Conservation (phyloP, 2,888 invertebrate genomes). For the Dicranocentrus wangi region DNA sequence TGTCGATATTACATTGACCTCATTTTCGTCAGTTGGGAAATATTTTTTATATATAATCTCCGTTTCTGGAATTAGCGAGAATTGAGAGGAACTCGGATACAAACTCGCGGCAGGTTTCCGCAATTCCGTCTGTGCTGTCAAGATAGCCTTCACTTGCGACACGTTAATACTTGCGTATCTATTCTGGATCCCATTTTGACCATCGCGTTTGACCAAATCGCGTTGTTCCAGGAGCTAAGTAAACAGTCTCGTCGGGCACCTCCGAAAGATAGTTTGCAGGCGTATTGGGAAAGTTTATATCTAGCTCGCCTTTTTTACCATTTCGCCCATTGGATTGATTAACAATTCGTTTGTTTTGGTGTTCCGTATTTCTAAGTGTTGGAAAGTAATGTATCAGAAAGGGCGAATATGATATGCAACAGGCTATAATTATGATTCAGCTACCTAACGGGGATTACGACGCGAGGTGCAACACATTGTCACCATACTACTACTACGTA, state of each 20-base stretch:
- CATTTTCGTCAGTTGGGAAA: slow-evolving; percentile 28
- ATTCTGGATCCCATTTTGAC: not conserved
- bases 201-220: not conserved
- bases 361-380: no score
- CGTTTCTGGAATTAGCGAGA: slow-evolving; percentile 51
- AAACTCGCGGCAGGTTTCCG: slow-evolving; percentile 52
- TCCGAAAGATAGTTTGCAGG: not conserved
- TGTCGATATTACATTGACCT: no score
- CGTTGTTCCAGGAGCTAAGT: not conserved
- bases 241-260: not conserved
- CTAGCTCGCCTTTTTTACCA: not conserved
- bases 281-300: not conserved
- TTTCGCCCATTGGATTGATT: no score
- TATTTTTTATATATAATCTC: slow-evolving; percentile 47
- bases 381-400: no score
- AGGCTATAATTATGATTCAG: no score
- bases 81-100: slow-evolving; percentile 55
- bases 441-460: no score
- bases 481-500: no score
- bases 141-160: slow-evolving; percentile 45
- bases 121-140: slow-evolving; percentile 59
- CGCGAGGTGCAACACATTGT: no score
- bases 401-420: no score
- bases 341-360: no score
- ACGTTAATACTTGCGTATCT: not conserved